Conservation (phyloP, 1,140 invertebrate species). For the Megathymus violae region DNA sequence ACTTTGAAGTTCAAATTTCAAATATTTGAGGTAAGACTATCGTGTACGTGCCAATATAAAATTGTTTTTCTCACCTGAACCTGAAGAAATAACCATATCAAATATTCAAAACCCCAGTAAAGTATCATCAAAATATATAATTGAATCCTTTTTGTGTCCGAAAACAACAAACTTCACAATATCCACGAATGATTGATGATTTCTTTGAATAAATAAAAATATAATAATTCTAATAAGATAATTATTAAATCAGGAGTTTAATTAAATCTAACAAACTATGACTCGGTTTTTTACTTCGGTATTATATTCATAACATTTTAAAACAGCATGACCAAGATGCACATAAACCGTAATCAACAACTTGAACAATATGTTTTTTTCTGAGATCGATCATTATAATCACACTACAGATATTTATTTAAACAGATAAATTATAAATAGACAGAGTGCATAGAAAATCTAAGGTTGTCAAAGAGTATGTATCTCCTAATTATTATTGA, state of each 20-base stretch:
- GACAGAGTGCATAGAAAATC: no score
- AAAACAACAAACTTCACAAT: not conserved
- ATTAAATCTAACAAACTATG: not conserved
- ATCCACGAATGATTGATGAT: not conserved
- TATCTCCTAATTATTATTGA: no score
- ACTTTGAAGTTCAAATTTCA: no score
- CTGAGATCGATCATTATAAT: no score
- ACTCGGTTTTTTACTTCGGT: no score
- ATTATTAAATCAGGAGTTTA: not conserved
- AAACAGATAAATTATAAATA: no score
- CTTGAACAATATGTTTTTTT: no score
- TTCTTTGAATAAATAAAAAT: not conserved
- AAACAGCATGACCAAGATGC: no score
- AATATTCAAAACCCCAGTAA: not conserved
- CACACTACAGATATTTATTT: no score
- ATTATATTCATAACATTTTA: no score
- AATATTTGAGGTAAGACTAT: not conserved
- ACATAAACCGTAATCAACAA: no score
- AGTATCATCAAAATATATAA: conserved; percentile 10
- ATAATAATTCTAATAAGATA: not conserved
- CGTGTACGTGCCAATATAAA: not conserved
- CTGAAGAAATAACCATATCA: conserved; percentile 10
- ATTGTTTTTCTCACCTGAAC: conserved; percentile 2
- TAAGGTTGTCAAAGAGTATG: no score
- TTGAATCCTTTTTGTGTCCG: conserved; percentile 5